Percentiles rank a stretch among this genome's conserved stretches.
These are phyloP conservation scores for Craniophora ligustri DNA, from an alignment of 2,888 invertebrate species.

Conservation along the genomic window DNA sequence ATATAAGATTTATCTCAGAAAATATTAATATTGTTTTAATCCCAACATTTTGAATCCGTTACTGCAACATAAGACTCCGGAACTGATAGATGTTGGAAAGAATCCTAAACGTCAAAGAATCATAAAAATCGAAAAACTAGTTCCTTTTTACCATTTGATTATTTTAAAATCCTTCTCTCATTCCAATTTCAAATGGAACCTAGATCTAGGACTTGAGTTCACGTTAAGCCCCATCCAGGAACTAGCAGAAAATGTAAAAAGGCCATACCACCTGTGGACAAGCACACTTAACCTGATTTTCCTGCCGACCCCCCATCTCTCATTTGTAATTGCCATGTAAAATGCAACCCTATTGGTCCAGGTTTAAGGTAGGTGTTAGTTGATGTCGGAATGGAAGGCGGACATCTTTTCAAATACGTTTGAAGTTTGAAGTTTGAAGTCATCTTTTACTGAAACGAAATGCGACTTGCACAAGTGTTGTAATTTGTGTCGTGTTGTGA, in stretches of 20 bases:
- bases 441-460: constrained; percentile 37
- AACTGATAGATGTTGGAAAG: too few relatives aligned
- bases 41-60: too few relatives aligned
- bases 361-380: background rate
- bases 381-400: background rate
- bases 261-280: constrained; percentile 58
- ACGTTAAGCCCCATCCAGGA: constrained; percentile 43
- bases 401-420: constrained; percentile 36
- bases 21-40: too few relatives aligned
- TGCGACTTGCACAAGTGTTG: constrained; percentile 30
- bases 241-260: constrained; percentile 55
- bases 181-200: constrained; percentile 17
- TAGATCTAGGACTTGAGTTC: constrained; percentile 26
- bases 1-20: too few relatives aligned
- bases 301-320: constrained; percentile 14
- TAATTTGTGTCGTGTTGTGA: constrained; percentile 21
- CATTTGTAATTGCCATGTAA: constrained; percentile 20
- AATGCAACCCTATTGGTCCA: constrained; percentile 15
- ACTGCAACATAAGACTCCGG: too few relatives aligned
- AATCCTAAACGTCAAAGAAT: too few relatives aligned
- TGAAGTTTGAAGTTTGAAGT: constrained; percentile 43
- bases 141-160: too few relatives aligned
- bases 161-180: too few relatives aligned
- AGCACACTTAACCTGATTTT: constrained; percentile 59
- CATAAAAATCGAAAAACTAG: too few relatives aligned